A percentile compares a stretch with the other conserved stretches of the same genome.
These are phyloP conservation scores for Aurelia coerulea DNA, from an alignment of 30 jellyfish, hydroid and myxozoan genomes.

Conservation along the genomic window DNA sequence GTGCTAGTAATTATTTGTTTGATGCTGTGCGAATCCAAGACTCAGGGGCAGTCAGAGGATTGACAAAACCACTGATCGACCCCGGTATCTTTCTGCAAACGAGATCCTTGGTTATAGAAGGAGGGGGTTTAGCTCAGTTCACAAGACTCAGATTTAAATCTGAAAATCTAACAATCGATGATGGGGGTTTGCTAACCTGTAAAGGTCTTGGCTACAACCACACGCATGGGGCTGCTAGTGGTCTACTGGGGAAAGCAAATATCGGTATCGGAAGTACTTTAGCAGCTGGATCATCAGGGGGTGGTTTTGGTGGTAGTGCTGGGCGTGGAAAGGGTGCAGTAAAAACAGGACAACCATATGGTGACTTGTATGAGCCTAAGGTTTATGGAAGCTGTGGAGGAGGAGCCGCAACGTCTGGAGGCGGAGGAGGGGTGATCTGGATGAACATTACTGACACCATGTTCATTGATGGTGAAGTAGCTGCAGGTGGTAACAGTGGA, in stretches of 20 bases:
- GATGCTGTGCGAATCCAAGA: slow-evolving; percentile 64
- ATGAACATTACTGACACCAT: slow-evolving; percentile 57
- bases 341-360: slow-evolving; percentile 60
- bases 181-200: slow-evolving; percentile 60
- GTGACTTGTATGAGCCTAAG: slow-evolving; percentile 68
- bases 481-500: slow-evolving; percentile 50
- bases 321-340: slow-evolving; percentile 53
- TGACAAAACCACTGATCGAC: slow-evolving; percentile 44
- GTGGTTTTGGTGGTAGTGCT: slow-evolving; percentile 73
- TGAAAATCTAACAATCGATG: slow-evolving; percentile 69
- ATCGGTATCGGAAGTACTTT: slow-evolving; percentile 38
- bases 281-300: slow-evolving; percentile 61
- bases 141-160: slow-evolving; percentile 36
- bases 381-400: slow-evolving; percentile 76
- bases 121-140: slow-evolving; percentile 64
- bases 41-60: slow-evolving; percentile 58
- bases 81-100: slow-evolving; percentile 37
- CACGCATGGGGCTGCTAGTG: slow-evolving; percentile 42
- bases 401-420: slow-evolving; percentile 57
- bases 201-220: slow-evolving; percentile 66
- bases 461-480: slow-evolving; percentile 47
- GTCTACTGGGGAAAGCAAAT: slow-evolving; percentile 48
- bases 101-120: slow-evolving; percentile 53
- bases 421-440: slow-evolving; percentile 77
- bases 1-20: slow-evolving; percentile 46